Conservation (phyloP, 1,140 invertebrate species). For the Elysia chlorotica region DNA sequence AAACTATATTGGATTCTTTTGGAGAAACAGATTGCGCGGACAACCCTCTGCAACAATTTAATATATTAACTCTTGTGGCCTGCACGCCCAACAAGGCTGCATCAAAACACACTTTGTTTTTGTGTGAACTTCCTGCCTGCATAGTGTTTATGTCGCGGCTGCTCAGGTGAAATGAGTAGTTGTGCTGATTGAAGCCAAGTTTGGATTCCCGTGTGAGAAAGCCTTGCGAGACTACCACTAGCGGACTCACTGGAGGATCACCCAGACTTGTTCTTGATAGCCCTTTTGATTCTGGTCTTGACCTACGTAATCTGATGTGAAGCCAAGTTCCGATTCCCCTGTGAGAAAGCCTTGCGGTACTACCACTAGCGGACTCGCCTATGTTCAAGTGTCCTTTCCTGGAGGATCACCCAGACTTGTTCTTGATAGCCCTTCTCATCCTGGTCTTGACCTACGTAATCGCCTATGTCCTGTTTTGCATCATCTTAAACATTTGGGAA, state of each 20-base stretch:
- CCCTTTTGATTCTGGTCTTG: conserved; percentile 37
- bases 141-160: not conserved
- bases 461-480: conserved; percentile 47
- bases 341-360: not conserved
- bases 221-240: too few relatives aligned
- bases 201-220: not conserved
- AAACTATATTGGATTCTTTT: too few relatives aligned
- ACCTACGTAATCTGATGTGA: conserved; percentile 28
- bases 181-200: not conserved
- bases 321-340: not conserved
- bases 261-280: conserved; percentile 44
- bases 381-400: conserved; percentile 58
- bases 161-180: not conserved
- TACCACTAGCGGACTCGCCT: not conserved
- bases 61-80: too few relatives aligned
- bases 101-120: too few relatives aligned
- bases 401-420: conserved; percentile 52
- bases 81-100: too few relatives aligned
- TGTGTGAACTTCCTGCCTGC: not conserved
- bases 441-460: conserved; percentile 43
- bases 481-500: conserved; percentile 46
- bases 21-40: too few relatives aligned
- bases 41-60: too few relatives aligned
- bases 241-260: conserved; percentile 47
- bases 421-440: conserved; percentile 31